Conservation (phyloP, 2,797 vertebrate genomes). For the Trachurus trachurus region DNA sequence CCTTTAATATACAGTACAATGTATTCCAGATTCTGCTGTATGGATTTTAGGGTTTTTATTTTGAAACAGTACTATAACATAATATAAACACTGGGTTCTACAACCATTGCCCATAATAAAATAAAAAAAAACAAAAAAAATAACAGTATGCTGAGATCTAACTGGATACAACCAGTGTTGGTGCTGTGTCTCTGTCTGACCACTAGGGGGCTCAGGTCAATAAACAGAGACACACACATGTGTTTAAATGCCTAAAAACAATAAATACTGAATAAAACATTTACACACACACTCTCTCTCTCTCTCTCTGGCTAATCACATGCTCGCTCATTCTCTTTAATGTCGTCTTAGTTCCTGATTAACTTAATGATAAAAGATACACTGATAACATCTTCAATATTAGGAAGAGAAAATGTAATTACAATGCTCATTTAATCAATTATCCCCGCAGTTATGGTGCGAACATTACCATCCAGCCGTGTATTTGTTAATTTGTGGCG, state of each 20-base stretch:
- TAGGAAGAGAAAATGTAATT: conserved; percentile 70
- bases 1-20: too few relatives aligned
- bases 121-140: too few relatives aligned
- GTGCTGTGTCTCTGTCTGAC: background rate
- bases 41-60: too few relatives aligned
- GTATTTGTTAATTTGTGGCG: conserved; percentile 51
- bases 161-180: background rate
- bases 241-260: conserved; percentile 18
- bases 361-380: conserved; percentile 70
- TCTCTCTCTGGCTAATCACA: conserved; percentile 31
- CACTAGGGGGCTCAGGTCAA: conserved; percentile 2
- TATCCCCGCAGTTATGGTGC: conserved; percentile 51
- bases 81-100: too few relatives aligned
- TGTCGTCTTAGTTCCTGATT: conserved; percentile 62
- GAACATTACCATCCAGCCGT: conserved; percentile 58
- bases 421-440: conserved; percentile 72
- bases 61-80: background rate
- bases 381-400: conserved; percentile 71
- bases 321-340: conserved; percentile 62
- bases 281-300: background rate
- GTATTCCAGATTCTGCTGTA: too few relatives aligned
- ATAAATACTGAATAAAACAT: conserved; percentile 16
- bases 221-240: background rate
- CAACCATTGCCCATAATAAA: too few relatives aligned
- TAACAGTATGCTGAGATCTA: too few relatives aligned